Evolutionary conservation across 2,888 invertebrate species (phyloP), one percentile per base, ranked within the genome.

Genomic region (Odontocolon sp.): DNA sequence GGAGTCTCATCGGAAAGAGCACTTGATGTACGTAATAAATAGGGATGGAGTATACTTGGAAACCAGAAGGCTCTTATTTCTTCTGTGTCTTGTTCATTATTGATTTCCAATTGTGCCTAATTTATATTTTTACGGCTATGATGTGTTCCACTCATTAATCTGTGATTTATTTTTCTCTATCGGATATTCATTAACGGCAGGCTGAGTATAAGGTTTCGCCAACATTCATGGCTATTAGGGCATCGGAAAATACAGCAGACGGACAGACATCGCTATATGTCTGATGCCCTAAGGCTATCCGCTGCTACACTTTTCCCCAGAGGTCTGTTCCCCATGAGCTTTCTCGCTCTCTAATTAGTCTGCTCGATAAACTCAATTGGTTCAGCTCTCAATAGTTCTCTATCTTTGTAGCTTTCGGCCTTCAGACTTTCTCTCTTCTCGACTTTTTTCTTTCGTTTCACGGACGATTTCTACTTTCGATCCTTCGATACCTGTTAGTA

Each of bases 321-420:
- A 80, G 81, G 72, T 79, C 79, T 64, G 79, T 82, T 83, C 80
- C 80, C 80, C 42, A 42, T 36, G 69, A 64, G 84, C 78, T 82
- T 84, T 81, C 87, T 83, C 80, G 78, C 79, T 79, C 83, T 83
- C 85, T 86, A 87, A 87, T 87, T 86, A 86, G 84, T 82, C 83
- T 81, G 83, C 82, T 84, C 80, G 83, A 84, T 85, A 84, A 87
- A 85, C 84, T 85, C 81, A 78, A 87, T 87, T 84, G 85, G 81
- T 78, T 57, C 68, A 52, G 52, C 59, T 16, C 59, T 52, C 73
- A 28, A n/a, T 33, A 16, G 31, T 16, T 8, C 31, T 31, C 54
- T 3, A 18, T 38, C 47, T 26, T 11, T 21, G 57, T 31, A 33
- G 26, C 28, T 14, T 5, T 6, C 26, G 28, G 6, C 42, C 0